These are phyloP conservation scores for Cerastis rubricosa DNA, from an alignment of 2,888 invertebrate genomes.

Conservation along the genomic window DNA sequence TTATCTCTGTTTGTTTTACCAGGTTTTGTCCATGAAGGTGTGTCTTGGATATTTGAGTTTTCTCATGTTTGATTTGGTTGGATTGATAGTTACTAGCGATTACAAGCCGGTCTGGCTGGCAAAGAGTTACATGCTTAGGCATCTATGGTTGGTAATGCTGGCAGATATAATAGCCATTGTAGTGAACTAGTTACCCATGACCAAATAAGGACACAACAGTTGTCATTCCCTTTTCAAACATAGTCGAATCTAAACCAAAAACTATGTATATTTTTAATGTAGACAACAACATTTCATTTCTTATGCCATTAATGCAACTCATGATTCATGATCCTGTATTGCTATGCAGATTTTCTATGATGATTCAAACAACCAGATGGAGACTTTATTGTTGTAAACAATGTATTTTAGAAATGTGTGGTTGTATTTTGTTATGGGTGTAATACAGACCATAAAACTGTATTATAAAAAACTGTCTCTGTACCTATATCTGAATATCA, in stretches of 20 bases:
- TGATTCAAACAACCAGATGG: not conserved
- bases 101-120: not conserved
- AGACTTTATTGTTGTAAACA: not conserved
- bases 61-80: not conserved
- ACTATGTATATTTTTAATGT: not conserved
- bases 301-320: not conserved
- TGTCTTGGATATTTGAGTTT: slow-evolving; percentile 5
- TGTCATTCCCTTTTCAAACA: not conserved
- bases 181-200: not conserved
- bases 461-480: not conserved
- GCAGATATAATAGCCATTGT: not conserved
- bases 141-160: not conserved
- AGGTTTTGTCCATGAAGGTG: slow-evolving; percentile 6
- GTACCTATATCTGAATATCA: not conserved
- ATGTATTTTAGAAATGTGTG: not conserved
- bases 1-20: not conserved
- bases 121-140: not conserved
- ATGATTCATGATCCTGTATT: not conserved
- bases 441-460: not conserved
- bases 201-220: not conserved
- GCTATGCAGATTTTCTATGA: not conserved
- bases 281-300: not conserved
- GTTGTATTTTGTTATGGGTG: not conserved
- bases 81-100: not conserved
- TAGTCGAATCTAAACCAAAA: not conserved